A percentile compares a stretch with the other conserved stretches of the same genome.
Evolutionary conservation across 2,113 vertebrate genomes (phyloP).

Genomic region (Colinus virginianus): DNA sequence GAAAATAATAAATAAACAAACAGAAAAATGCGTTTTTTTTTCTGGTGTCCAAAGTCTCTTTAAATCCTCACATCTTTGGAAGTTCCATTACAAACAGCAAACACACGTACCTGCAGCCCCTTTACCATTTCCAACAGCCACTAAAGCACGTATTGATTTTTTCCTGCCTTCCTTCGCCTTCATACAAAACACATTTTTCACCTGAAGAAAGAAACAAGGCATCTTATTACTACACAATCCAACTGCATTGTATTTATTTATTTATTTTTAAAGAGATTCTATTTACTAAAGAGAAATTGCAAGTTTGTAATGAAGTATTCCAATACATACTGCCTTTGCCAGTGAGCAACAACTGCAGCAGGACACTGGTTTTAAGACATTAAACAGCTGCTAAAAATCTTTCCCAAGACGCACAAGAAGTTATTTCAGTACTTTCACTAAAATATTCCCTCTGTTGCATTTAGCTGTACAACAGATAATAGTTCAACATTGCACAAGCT

Average conservation of each 20-base stretch:
- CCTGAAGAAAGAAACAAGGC: constrained; percentile 73
- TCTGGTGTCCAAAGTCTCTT: not conserved
- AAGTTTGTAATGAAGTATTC: not conserved
- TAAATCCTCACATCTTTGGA: not conserved
- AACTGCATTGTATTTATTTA: not conserved
- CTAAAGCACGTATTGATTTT: constrained; percentile 88
- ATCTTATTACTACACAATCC: not conserved
- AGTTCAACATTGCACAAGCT: not conserved
- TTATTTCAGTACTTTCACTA: not conserved
- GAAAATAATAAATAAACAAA: not conserved
- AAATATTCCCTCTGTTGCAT: not conserved
- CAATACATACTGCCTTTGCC: not conserved
- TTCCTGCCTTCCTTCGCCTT: constrained; percentile 95
- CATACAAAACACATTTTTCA: constrained; percentile 95
- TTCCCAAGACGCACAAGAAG: not conserved
- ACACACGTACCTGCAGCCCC: constrained; percentile 87
- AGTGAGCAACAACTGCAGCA: not conserved
- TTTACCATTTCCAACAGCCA: constrained; percentile 91
- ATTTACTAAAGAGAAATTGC: not conserved
- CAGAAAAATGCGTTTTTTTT: not conserved
- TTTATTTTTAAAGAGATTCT: not conserved
- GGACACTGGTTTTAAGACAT: not conserved
- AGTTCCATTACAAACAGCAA: not conserved
- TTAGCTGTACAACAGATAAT: not conserved
- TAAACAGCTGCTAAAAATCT: not conserved